A percentile compares a stretch with the other conserved stretches of the same genome.
These are phyloP conservation scores for Clarias gariepinus DNA, from an alignment of 2,113 vertebrate genomes.

Conservation along the genomic window DNA sequence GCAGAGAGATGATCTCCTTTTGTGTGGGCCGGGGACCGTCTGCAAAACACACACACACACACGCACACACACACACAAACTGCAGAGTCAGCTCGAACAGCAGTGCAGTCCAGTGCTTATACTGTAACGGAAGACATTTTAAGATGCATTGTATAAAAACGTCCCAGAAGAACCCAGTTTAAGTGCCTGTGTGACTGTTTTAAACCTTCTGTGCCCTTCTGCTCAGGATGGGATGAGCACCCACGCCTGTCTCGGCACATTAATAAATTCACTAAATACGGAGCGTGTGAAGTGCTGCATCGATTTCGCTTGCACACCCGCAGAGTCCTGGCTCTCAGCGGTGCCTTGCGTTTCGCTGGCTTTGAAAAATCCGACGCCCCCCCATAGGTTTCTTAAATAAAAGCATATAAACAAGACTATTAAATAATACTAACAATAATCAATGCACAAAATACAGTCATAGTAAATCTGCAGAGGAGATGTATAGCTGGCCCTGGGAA, in stretches of 20 bases:
- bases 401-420: not conserved
- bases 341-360: not conserved
- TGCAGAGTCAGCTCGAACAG: constrained; percentile 9
- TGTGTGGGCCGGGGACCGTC: constrained; percentile 94
- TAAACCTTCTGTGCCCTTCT: not conserved
- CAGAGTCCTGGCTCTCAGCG: constrained; percentile 5
- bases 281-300: not conserved
- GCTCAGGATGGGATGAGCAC: not conserved
- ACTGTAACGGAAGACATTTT: not conserved
- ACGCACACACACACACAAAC: not conserved
- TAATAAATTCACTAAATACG: constrained; percentile 26
- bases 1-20: constrained; percentile 96
- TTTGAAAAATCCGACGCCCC: not conserved
- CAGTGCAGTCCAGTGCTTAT: not conserved
- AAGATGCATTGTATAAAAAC: not conserved
- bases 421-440: not conserved
- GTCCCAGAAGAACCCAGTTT: not conserved
- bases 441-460: not conserved
- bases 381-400: not conserved
- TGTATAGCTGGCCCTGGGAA: not conserved
- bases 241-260: not conserved
- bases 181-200: not conserved
- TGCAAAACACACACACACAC: constrained; percentile 64
- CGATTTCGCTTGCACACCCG: not conserved
- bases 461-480: not conserved